These are phyloP conservation scores for Drosophila fuyamai DNA, from an alignment of 1,140 invertebrate species.

Conservation along the genomic window DNA sequence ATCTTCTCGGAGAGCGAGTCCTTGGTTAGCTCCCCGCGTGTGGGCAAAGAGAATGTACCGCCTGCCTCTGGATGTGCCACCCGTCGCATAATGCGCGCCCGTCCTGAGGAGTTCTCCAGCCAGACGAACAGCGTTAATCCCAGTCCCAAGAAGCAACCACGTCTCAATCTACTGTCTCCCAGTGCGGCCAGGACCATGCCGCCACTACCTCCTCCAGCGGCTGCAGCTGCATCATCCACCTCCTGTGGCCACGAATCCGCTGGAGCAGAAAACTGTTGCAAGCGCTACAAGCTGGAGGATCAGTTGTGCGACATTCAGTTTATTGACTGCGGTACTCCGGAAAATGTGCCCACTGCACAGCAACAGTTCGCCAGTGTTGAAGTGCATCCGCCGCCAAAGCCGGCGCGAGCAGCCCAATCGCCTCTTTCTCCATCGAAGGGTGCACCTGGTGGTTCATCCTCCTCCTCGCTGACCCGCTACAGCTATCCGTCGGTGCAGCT, in stretches of 20 bases:
- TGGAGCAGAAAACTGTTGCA: conserved; percentile 85
- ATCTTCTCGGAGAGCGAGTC: conserved; percentile 94
- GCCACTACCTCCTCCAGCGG: conserved; percentile 20
- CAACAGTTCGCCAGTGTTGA: conserved; percentile 72
- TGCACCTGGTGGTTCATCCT: conserved; percentile 4
- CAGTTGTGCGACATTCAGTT: conserved; percentile 88
- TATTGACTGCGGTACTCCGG: conserved; percentile 88
- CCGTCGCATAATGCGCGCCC: conserved; percentile 84
- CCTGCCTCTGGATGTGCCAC: conserved; percentile 67
- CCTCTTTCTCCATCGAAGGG: conserved; percentile 13
- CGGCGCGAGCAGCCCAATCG: conserved; percentile 51
- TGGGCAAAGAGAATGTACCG: conserved; percentile 85
- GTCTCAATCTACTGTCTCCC: conserved; percentile 85
- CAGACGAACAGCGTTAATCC: conserved; percentile 86
- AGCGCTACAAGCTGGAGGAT: conserved; percentile 87
- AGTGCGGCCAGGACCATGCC: conserved; percentile 62
- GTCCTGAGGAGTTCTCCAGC: conserved; percentile 85
- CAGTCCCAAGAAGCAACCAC: conserved; percentile 86
- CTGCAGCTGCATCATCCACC: neutral
- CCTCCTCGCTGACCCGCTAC: conserved; percentile 57
- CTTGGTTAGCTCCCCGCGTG: conserved; percentile 86
- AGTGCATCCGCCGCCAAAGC: conserved; percentile 80
- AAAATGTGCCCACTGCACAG: conserved; percentile 76
- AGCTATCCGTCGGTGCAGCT: conserved; percentile 83
- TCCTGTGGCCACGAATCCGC: conserved; percentile 67